phyloP scores from a whole-genome alignment of 2,888 invertebrate species.

The Cantharis nigra region DNA sequence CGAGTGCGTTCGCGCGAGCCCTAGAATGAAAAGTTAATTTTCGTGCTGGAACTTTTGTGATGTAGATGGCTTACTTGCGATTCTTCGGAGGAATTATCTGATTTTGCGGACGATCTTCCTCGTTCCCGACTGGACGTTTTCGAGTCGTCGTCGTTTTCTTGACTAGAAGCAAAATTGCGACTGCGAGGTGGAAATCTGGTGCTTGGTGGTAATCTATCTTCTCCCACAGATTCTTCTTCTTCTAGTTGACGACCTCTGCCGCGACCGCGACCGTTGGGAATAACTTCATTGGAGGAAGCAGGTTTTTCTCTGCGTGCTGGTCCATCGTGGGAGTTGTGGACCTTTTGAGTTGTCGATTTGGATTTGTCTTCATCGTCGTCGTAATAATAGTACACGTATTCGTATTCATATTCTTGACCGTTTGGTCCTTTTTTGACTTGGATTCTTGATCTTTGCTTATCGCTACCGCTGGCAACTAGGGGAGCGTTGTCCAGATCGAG shows the following conservation, averaged over 20 bases:
- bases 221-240: slow-evolving; percentile 59
- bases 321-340: slow-evolving; percentile 65
- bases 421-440: slow-evolving; percentile 88
- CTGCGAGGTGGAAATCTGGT: slow-evolving; percentile 84
- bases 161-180: slow-evolving; percentile 61
- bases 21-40: slow-evolving; percentile 4
- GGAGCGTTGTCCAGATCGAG: slow-evolving; percentile 49
- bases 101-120: background rate
- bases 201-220: slow-evolving; percentile 74
- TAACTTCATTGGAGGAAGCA: slow-evolving; percentile 67
- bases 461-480: slow-evolving; percentile 68
- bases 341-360: slow-evolving; percentile 42
- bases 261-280: slow-evolving; percentile 59
- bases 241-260: slow-evolving; percentile 49
- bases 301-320: slow-evolving; percentile 60
- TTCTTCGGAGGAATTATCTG: background rate
- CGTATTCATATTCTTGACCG: slow-evolving; percentile 89
- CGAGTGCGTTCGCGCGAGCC: slow-evolving; percentile 57
- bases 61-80: background rate
- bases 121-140: slow-evolving; percentile 48
- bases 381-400: slow-evolving; percentile 89
- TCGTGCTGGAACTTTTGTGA: background rate
- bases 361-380: slow-evolving; percentile 76
- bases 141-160: slow-evolving; percentile 49
- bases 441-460: slow-evolving; percentile 72